Conservation (phyloP, 1,140 invertebrate species). For the Aphaenogaster ashmeadi region DNA sequence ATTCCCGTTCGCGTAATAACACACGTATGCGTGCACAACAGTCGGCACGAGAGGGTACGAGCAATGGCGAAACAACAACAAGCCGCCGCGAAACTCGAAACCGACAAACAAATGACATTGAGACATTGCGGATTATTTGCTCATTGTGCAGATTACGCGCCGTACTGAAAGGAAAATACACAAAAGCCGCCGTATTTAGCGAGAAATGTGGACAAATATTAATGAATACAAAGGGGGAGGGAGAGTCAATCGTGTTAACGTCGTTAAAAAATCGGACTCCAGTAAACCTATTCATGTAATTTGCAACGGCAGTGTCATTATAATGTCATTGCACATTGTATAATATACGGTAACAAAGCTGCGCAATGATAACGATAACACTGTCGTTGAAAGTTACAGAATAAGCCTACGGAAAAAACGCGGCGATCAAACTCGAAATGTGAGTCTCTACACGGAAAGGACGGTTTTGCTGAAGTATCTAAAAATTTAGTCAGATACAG, state of each 20-base stretch:
- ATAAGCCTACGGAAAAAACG: neutral
- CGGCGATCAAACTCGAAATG: neutral
- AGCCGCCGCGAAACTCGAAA: conserved; percentile 27
- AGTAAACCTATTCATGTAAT: too few relatives aligned
- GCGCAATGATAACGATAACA: too few relatives aligned
- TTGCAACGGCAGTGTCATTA: too few relatives aligned
- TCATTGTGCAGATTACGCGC: conserved; percentile 24
- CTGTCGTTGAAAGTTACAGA: too few relatives aligned
- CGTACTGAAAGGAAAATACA: neutral
- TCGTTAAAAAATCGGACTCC: neutral
- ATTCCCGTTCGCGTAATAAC: conserved; percentile 25
- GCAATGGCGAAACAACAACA: conserved; percentile 19
- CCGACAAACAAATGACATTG: conserved; percentile 51
- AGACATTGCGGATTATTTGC: conserved; percentile 37
- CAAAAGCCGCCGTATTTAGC: conserved; percentile 8
- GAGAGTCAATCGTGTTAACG: conserved; percentile 3
- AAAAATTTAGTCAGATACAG: too few relatives aligned
- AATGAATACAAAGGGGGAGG: neutral
- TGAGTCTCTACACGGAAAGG: neutral
- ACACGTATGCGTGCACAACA: neutral
- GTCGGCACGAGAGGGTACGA: neutral
- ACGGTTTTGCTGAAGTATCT: too few relatives aligned
- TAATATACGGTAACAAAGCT: too few relatives aligned
- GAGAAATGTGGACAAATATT: conserved; percentile 9
- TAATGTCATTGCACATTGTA: too few relatives aligned